Conservation (phyloP, 2,888 invertebrate genomes). For the Drosophila tripunctata region DNA sequence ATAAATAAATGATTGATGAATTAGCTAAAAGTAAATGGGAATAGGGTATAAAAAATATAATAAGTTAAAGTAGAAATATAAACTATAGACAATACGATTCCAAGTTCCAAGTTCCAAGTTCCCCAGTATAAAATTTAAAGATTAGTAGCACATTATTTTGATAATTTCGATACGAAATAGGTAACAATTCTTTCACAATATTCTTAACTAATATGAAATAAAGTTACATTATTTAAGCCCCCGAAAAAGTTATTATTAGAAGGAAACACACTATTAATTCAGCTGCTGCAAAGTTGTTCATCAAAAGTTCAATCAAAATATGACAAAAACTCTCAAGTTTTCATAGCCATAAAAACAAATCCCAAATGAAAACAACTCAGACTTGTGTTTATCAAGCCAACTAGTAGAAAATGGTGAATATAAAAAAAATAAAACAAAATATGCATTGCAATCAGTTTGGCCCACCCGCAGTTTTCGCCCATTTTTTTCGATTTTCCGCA, state of each 20-base stretch:
- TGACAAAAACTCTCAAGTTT: background rate
- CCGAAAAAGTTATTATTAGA: too few species aligned
- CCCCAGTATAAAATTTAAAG: too few species aligned
- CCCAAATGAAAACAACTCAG: background rate
- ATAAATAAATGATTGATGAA: background rate
- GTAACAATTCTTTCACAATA: too few species aligned
- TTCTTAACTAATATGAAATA: too few species aligned
- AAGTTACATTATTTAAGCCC: too few species aligned
- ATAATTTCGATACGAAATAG: too few species aligned
- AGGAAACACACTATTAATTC: background rate
- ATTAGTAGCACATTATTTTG: too few species aligned
- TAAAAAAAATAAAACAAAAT: background rate
- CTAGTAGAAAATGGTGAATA: background rate
- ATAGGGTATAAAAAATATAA: background rate
- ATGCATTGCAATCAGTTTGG: slow-evolving; percentile 1
- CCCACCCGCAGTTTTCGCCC: background rate
- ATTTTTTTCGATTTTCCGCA: background rate
- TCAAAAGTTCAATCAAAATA: background rate
- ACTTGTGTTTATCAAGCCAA: background rate
- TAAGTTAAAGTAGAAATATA: background rate
- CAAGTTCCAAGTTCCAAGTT: too few species aligned
- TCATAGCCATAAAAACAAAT: background rate
- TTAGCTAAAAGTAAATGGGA: background rate
- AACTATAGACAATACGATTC: too few species aligned
- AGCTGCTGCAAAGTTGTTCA: too few species aligned